Evolutionary conservation across 2,113 vertebrate species (phyloP).

Genomic region (Centropristis striata): DNA sequence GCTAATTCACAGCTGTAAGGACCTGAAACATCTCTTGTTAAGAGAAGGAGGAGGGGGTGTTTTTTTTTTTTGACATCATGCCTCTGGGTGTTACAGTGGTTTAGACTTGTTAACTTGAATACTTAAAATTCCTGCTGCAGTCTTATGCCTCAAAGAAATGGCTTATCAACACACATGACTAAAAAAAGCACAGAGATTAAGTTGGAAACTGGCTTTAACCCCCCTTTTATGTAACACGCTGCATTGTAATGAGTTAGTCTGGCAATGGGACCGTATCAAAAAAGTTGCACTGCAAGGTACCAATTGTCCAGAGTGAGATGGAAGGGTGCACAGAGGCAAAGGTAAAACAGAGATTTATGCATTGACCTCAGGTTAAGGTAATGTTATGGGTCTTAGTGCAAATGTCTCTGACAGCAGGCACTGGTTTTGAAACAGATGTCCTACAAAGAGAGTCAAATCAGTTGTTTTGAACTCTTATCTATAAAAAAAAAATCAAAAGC

Average conservation of each 20-base stretch:
- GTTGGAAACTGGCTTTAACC: constrained; percentile 43
- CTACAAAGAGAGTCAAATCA: neutral
- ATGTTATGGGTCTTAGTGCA: neutral
- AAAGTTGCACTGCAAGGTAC: constrained; percentile 34
- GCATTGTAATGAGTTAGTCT: constrained; percentile 22
- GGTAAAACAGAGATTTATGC: constrained; percentile 14
- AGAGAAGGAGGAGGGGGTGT: neutral
- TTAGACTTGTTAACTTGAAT: constrained; percentile 82
- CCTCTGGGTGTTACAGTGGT: constrained; percentile 75
- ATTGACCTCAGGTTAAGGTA: neutral
- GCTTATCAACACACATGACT: constrained; percentile 79
- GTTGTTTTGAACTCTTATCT: neutral
- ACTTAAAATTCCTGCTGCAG: constrained; percentile 75
- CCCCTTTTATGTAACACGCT: constrained; percentile 21
- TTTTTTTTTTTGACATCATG: constrained; percentile 55
- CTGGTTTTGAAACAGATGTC: neutral
- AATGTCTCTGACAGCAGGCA: neutral
- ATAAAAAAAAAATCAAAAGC: neutral
- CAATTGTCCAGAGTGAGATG: constrained; percentile 16
- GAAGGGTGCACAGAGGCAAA: constrained; percentile 3
- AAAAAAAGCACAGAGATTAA: constrained; percentile 65
- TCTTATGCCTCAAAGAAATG: constrained; percentile 70
- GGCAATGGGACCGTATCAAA: neutral
- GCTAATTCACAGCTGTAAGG: constrained; percentile 12
- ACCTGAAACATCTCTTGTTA: neutral